These are phyloP conservation scores for Nyleta sp. DNA, from an alignment of 2,888 invertebrate species.

Conservation along the genomic window DNA sequence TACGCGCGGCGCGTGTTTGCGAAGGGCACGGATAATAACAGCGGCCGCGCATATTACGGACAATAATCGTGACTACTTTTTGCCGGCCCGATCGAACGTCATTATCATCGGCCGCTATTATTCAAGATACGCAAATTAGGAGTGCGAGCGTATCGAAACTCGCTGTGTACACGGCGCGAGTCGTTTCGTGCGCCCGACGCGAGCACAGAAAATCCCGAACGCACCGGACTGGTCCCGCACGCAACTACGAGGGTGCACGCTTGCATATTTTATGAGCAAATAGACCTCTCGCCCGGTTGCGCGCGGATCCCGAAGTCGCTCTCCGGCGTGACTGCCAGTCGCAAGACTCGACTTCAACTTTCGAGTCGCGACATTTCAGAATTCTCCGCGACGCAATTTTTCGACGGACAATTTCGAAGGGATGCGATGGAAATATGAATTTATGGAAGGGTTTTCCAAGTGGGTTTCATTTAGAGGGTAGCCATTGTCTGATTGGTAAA, in stretches of 20 bases:
- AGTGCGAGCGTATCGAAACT: constrained; percentile 26
- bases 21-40: constrained; percentile 22
- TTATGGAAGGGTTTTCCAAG: too few relatives aligned
- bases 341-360: too few relatives aligned
- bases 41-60: neutral
- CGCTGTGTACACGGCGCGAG: constrained; percentile 51
- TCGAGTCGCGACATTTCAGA: too few relatives aligned
- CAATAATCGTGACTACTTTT: constrained; percentile 8
- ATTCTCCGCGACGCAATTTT: too few relatives aligned
- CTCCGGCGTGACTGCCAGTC: constrained; percentile 61
- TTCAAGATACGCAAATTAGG: constrained; percentile 44
- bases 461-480: too few relatives aligned
- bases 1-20: constrained; percentile 36
- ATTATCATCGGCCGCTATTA: constrained; percentile 36
- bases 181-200: constrained; percentile 60
- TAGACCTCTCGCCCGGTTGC: constrained; percentile 74
- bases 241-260: constrained; percentile 78
- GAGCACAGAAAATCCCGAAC: constrained; percentile 75
- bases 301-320: constrained; percentile 65
- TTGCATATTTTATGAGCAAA: constrained; percentile 82
- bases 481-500: too few relatives aligned
- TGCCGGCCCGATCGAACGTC: constrained; percentile 21
- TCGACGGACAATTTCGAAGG: too few relatives aligned
- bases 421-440: too few relatives aligned
- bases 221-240: constrained; percentile 73